Evolutionary conservation across 2,888 invertebrate genomes (phyloP).

Genomic region (Cataglyphis albicans): DNA sequence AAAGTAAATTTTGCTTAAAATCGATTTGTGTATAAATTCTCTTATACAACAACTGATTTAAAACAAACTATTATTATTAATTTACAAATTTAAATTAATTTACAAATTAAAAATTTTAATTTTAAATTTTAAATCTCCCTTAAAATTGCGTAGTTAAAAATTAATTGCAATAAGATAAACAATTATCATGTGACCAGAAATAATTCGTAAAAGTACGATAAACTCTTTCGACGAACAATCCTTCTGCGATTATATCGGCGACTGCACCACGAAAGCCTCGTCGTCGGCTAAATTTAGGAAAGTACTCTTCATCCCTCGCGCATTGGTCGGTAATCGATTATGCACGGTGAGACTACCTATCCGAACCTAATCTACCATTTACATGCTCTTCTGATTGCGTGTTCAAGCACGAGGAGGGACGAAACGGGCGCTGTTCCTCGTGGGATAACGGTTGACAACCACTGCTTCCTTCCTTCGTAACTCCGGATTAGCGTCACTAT

Average conservation of each 20-base stretch:
- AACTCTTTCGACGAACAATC: constrained; percentile 10
- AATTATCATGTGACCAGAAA: background rate
- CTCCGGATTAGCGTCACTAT: constrained; percentile 82
- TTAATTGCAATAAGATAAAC: background rate
- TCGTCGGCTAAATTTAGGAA: constrained; percentile 34
- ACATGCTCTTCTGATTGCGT: constrained; percentile 76
- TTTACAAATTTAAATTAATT: background rate
- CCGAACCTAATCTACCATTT: constrained; percentile 71
- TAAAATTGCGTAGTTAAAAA: background rate
- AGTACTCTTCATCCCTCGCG: constrained; percentile 10
- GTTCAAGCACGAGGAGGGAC: constrained; percentile 61
- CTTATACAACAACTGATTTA: background rate
- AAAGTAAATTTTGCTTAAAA: background rate
- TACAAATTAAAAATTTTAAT: too few relatives aligned
- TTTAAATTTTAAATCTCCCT: background rate
- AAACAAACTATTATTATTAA: background rate
- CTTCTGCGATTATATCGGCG: constrained; percentile 1
- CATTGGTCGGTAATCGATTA: constrained; percentile 57
- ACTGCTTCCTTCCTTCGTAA: constrained; percentile 79
- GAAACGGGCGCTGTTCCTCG: constrained; percentile 68
- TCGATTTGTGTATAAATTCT: background rate
- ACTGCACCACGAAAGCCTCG: background rate
- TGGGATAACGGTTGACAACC: constrained; percentile 77
- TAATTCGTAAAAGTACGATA: background rate
- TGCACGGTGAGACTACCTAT: constrained; percentile 53